These are phyloP conservation scores for Aleiodes alternator DNA, from an alignment of 2,888 invertebrate species.

Conservation along the genomic window DNA sequence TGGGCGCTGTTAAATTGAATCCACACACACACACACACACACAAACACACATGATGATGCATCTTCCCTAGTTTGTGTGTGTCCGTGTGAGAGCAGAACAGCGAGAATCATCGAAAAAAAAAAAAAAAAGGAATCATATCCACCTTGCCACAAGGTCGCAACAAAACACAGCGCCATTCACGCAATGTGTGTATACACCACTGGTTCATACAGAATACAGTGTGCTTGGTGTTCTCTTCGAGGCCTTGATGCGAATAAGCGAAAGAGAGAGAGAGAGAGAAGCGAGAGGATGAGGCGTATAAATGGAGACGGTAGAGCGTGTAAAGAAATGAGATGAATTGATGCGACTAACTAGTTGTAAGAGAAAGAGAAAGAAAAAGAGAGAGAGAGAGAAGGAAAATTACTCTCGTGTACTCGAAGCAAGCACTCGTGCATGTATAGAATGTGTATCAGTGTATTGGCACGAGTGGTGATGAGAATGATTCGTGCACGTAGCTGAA, in stretches of 20 bases:
- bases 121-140: conserved; percentile 36
- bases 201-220: conserved; percentile 11
- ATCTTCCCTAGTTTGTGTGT: not conserved
- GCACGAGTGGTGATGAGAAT: conserved; percentile 49
- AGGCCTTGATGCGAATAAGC: conserved; percentile 26
- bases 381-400: conserved; percentile 1
- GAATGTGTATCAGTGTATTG: conserved; percentile 26
- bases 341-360: not conserved
- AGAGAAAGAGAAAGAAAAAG: conserved; percentile 29
- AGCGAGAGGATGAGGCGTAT: conserved; percentile 35
- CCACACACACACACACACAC: no score
- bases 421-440: conserved; percentile 36
- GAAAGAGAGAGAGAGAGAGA: conserved; percentile 35
- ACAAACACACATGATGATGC: not conserved
- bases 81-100: not conserved
- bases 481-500: conserved; percentile 46
- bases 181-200: conserved; percentile 51
- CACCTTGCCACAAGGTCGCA: conserved; percentile 57
- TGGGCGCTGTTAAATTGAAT: not conserved
- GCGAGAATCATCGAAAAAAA: conserved; percentile 23
- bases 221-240: conserved; percentile 24
- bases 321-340: conserved; percentile 30
- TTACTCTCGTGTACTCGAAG: conserved; percentile 7
- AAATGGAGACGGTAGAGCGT: conserved; percentile 27
- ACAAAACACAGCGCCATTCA: conserved; percentile 56